Conservation (phyloP, 2,797 vertebrate genomes). For the Morus bassanus region DNA sequence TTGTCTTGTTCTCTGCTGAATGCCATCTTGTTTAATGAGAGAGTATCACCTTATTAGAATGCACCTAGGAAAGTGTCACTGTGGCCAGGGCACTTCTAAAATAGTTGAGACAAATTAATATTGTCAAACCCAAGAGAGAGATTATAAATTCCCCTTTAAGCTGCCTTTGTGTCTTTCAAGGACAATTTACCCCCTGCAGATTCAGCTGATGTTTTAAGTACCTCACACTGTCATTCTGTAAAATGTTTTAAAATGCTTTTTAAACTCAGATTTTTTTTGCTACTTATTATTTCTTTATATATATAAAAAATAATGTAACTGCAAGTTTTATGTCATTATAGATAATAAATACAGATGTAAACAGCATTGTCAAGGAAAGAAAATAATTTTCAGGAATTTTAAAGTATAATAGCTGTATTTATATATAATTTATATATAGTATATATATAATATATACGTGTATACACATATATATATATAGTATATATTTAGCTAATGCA, state of each 20-base stretch:
- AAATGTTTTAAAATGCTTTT: conserved; percentile 38
- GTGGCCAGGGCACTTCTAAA: conserved; percentile 71
- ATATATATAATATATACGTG: no score
- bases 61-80: conserved; percentile 77
- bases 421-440: no score
- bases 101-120: conserved; percentile 94
- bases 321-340: neutral
- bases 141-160: conserved; percentile 84
- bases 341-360: neutral
- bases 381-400: neutral
- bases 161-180: conserved; percentile 84
- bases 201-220: conserved; percentile 67
- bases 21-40: conserved; percentile 76
- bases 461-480: no score
- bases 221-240: conserved; percentile 23
- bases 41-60: conserved; percentile 85
- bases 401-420: neutral
- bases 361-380: neutral
- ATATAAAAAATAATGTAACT: neutral
- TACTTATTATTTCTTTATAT: neutral
- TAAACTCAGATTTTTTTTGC: neutral
- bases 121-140: conserved; percentile 85
- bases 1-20: conserved; percentile 81
- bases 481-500: neutral
- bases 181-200: conserved; percentile 76